phyloP scores from a whole-genome alignment of 2,888 invertebrate genomes.

The Aradus depressus region DNA sequence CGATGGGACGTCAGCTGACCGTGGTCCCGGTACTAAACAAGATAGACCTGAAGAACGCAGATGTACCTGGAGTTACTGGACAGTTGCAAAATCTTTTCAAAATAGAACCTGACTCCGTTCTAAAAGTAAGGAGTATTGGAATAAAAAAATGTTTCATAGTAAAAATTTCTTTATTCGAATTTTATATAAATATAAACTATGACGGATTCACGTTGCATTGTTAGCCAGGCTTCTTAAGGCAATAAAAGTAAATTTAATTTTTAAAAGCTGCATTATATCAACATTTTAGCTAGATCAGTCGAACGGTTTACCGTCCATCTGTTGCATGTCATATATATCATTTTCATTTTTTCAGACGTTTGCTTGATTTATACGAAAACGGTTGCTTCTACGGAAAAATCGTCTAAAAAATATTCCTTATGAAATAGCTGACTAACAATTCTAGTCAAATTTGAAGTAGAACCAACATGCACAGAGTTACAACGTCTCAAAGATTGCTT shows the following conservation, averaged over 20 bases:
- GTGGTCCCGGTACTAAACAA: constrained; percentile 94
- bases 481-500: too few species aligned
- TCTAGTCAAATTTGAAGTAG: too few species aligned
- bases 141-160: not conserved
- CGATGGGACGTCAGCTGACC: constrained; percentile 64
- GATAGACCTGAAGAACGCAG: constrained; percentile 84
- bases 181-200: constrained; percentile 7
- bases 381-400: too few species aligned
- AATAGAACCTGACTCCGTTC: constrained; percentile 56
- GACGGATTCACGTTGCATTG: not conserved
- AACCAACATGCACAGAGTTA: too few species aligned
- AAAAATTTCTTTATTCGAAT: constrained; percentile 6
- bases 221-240: not conserved
- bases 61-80: constrained; percentile 67
- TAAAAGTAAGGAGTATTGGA: constrained; percentile 49
- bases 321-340: too few species aligned
- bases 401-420: too few species aligned
- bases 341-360: too few species aligned
- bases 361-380: too few species aligned
- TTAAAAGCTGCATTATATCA: too few species aligned
- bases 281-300: too few species aligned
- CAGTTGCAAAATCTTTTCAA: constrained; percentile 75
- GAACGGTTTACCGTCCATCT: too few species aligned
- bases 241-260: not conserved
- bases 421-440: too few species aligned